Evolutionary conservation across 2,797 vertebrate genomes (phyloP).

Genomic region (Melanogrammus aeglefinus): DNA sequence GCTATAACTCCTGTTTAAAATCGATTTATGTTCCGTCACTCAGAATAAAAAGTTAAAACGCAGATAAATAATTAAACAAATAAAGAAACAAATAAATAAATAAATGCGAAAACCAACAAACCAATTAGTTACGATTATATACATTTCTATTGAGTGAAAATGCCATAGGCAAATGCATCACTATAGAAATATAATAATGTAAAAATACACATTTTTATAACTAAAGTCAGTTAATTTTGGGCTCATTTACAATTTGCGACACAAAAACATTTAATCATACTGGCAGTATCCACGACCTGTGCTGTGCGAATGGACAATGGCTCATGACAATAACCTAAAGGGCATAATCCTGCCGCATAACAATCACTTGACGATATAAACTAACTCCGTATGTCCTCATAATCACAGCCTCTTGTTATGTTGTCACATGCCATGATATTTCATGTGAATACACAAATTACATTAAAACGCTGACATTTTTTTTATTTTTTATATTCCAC

Average conservation of each 20-base stretch:
- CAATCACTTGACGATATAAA: neutral
- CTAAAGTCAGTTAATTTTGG: neutral
- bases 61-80: neutral
- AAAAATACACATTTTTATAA: neutral
- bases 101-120: neutral
- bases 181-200: neutral
- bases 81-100: neutral
- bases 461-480: neutral
- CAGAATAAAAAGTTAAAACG: neutral
- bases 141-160: neutral
- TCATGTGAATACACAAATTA: neutral
- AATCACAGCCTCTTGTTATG: neutral
- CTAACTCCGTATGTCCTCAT: neutral
- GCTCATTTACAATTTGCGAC: neutral
- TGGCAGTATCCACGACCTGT: neutral
- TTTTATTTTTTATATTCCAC: neutral
- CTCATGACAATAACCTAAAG: neutral
- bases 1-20: neutral
- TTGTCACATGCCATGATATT: neutral
- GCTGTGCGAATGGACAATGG: neutral
- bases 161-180: neutral
- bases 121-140: neutral
- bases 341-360: neutral
- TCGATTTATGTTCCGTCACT: neutral
- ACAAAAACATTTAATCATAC: neutral